Conservation (phyloP, 2,888 invertebrate genomes). For the Ormyrus rosae region DNA sequence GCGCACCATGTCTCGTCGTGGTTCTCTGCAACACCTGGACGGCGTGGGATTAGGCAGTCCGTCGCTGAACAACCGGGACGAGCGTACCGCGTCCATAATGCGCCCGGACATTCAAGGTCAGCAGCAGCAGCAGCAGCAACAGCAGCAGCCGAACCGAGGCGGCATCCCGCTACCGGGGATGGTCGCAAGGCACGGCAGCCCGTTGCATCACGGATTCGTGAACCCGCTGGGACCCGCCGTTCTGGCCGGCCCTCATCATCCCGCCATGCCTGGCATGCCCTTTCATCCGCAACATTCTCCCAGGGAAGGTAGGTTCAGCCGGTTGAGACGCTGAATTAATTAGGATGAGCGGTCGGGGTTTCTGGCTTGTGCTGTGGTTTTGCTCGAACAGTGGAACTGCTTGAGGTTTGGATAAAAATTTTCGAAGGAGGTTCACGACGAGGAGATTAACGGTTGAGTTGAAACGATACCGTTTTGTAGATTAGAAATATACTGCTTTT, state of each 20-base stretch:
- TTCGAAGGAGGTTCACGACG: too few species aligned
- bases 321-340: too few species aligned
- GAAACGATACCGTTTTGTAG: too few species aligned
- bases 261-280: constrained; percentile 26
- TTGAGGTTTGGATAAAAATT: too few species aligned
- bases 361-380: too few species aligned
- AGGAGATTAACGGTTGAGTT: too few species aligned
- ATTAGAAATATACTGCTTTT: too few species aligned
- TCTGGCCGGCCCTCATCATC: background rate
- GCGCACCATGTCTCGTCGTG: constrained; percentile 39
- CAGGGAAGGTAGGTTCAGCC: constrained; percentile 41
- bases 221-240: constrained; percentile 68
- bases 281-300: constrained; percentile 33
- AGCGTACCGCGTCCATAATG: constrained; percentile 49
- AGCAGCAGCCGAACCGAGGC: constrained; percentile 50
- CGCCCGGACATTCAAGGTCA: constrained; percentile 7
- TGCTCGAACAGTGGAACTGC: too few species aligned
- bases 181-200: constrained; percentile 68
- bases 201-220: constrained; percentile 70
- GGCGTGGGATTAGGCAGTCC: constrained; percentile 16
- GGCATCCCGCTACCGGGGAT: constrained; percentile 73
- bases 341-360: too few species aligned
- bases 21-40: constrained; percentile 48
- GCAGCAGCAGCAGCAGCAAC: constrained; percentile 25
- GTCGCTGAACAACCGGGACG: constrained; percentile 39